Evolutionary conservation across 2,113 vertebrate species (phyloP).

Genomic region (Xiphophorus maculatus): DNA sequence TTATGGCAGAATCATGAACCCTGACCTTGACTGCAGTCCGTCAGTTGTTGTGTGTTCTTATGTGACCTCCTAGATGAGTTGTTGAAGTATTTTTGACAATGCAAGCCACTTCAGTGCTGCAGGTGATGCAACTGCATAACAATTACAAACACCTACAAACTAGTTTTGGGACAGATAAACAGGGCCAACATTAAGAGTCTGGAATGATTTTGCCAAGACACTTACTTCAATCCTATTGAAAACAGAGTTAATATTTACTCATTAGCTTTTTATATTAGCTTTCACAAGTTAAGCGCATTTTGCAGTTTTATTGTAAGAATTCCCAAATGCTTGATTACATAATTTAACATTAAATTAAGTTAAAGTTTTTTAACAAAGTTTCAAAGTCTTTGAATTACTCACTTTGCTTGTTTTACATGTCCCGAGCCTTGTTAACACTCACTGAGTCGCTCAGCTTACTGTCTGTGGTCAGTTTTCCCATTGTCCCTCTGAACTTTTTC

Average conservation of each 20-base stretch:
- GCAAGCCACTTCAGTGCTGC: no score
- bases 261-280: no score
- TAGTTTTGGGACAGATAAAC: background rate
- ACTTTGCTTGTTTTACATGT: constrained; percentile 6
- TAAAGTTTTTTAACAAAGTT: no score
- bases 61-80: no score
- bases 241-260: background rate
- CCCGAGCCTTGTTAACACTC: constrained; percentile 11
- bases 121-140: background rate
- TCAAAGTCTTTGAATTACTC: background rate
- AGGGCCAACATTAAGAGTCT: background rate
- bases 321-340: background rate
- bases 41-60: no score
- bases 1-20: no score
- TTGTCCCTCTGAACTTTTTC: background rate
- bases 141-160: background rate
- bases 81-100: no score
- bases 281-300: background rate
- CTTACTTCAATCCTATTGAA: background rate
- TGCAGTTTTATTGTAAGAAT: background rate
- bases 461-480: no score
- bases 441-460: background rate
- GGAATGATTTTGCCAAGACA: background rate
- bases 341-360: background rate
- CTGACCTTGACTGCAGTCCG: no score